Conservation (phyloP, 1,140 invertebrate species). For the Chymomyza costata region DNA sequence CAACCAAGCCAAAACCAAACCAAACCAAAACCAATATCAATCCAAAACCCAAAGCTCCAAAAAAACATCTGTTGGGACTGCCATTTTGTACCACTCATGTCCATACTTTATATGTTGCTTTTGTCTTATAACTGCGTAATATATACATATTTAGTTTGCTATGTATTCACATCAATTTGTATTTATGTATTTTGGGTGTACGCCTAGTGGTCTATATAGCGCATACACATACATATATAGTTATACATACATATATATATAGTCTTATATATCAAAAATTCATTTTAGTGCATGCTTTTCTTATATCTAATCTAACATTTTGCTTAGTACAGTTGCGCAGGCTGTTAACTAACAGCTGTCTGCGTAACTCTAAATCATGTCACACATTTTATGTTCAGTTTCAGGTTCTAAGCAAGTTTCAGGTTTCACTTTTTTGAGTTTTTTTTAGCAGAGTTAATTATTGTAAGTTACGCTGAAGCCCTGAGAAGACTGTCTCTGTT, state of each 20-base stretch:
- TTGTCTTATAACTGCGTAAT: slow-evolving; percentile 49
- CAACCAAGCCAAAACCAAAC: no score
- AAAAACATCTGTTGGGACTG: slow-evolving; percentile 28
- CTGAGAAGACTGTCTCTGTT: neutral
- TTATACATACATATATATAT: slow-evolving; percentile 23
- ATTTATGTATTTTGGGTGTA: slow-evolving; percentile 9
- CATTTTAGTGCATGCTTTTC: slow-evolving; percentile 29
- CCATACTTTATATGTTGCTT: slow-evolving; percentile 57
- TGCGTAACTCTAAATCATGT: slow-evolving; percentile 21
- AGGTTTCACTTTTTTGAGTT: no score
- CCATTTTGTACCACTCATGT: slow-evolving; percentile 33
- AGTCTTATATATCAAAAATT: neutral
- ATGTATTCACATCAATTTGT: slow-evolving; percentile 7
- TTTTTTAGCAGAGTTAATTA: no score
- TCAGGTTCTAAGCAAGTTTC: no score
- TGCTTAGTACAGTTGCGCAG: slow-evolving; percentile 6
- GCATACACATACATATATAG: no score
- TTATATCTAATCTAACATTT: slow-evolving; percentile 1
- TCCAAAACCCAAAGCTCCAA: slow-evolving; percentile 22
- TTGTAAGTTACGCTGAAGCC: neutral
- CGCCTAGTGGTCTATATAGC: neutral
- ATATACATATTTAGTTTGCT: slow-evolving; percentile 17
- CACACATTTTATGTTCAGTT: slow-evolving; percentile 29
- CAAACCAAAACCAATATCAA: no score
- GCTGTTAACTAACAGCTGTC: slow-evolving; percentile 12